A percentile compares a stretch with the other conserved stretches of the same genome.
These are phyloP conservation scores for Potamilus streckersoni DNA, from an alignment of 1,140 invertebrate genomes.

Conservation along the genomic window DNA sequence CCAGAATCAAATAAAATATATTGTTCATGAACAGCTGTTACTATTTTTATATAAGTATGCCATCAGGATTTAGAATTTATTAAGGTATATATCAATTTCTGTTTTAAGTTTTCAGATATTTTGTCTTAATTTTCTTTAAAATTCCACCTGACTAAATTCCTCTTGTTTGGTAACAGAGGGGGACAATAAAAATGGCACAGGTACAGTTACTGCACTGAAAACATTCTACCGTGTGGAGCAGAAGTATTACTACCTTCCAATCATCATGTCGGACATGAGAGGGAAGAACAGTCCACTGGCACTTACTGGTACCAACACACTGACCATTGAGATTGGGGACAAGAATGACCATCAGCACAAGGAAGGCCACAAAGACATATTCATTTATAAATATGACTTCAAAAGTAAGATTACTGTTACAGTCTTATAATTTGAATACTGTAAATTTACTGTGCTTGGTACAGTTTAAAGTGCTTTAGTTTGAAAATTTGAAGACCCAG, in stretches of 20 bases:
- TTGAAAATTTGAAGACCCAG: no score
- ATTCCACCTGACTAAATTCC: not conserved
- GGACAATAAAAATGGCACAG: slow-evolving; percentile 48
- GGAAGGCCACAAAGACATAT: slow-evolving; percentile 94
- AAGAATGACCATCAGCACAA: slow-evolving; percentile 98
- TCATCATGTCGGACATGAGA: slow-evolving; percentile 64
- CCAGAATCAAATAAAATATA: no score
- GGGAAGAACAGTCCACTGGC: slow-evolving; percentile 31
- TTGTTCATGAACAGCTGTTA: not conserved
- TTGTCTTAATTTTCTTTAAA: not conserved
- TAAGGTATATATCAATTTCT: not conserved
- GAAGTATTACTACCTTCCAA: slow-evolving; percentile 64
- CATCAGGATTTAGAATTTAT: not conserved
- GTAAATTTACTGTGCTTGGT: no score
- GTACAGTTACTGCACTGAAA: slow-evolving; percentile 40
- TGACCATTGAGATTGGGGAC: slow-evolving; percentile 96
- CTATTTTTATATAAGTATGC: not conserved
- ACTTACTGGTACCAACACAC: slow-evolving; percentile 91
- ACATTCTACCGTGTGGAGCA: slow-evolving; percentile 94
- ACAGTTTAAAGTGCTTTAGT: no score
- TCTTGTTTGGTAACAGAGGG: slow-evolving; percentile 36
- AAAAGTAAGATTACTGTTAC: slow-evolving; percentile 16
- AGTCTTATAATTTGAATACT: no score
- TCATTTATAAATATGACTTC: slow-evolving; percentile 89
- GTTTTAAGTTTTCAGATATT: not conserved